Evolutionary conservation across 1,140 invertebrate genomes (phyloP), one percentile per base, ranked within the genome.

Genomic region (Oncopeltus fasciatus): DNA sequence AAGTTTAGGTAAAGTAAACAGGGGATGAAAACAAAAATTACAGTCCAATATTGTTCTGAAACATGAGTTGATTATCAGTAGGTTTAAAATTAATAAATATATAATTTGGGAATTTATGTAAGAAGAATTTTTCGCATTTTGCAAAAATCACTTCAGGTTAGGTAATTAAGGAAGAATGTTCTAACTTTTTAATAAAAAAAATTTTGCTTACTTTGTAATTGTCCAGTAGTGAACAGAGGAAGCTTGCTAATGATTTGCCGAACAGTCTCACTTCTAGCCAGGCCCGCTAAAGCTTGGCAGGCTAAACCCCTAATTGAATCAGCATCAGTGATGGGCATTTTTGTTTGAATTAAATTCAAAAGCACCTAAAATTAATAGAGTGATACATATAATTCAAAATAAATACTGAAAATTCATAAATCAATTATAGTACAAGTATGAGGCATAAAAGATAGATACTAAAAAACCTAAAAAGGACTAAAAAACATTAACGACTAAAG

Each of bases 221-320:
- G 90, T 11, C 92, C 92, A 71, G 86, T 89, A 28, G 88, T 92
- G 74, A 99, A 95, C 53, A 98, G 79, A 4, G 94, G 92, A 47
- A 99, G 78, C 76, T 98, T 97, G 68, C 91, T 87, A 53, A 98
- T 87, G 67, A 99, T 97, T 77, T 98, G 95, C 11, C 88, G 76
- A 0, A 98, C 90, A 49, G 87, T 91, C 72, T 94, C 88, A 65
- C 88, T 92, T 26, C 94, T 77, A 2, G 94, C 90, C 28, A 98
- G 76, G 1, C 95, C 96, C 59, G 90, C 88, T 18, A 98, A 77
- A 2, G 93, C 92, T 67, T 90, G 80, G 70, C 94, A 95, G 1
- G 95, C 91, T 67, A 98, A 76, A 2, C 90, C 89, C 38, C 95
- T 78, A 67, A 98, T 88, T 46, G 85, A 86, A 75, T 98, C 95